Evolutionary conservation across 2,113 vertebrate genomes (phyloP), one percentile per base, ranked within the genome.

Genomic region (Ardeotis arabs): DNA sequence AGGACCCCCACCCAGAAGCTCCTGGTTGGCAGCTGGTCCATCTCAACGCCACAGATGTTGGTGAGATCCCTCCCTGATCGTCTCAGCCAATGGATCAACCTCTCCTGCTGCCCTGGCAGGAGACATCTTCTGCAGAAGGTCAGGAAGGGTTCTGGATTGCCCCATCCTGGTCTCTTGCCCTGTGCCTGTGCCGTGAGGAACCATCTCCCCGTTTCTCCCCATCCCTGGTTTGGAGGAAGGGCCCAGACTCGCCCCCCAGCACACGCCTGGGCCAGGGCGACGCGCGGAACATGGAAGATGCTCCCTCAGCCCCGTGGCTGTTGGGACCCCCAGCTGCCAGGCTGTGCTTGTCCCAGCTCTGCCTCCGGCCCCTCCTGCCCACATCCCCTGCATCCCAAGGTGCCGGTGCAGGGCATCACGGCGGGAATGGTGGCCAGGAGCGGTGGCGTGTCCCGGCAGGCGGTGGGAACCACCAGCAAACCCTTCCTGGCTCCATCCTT

Each of bases 231-330:
- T 6, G 45, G 58, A 68, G 16, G 39, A 58, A 69, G 15, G 79
- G 10, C 17, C 56, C 35, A 6, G 8, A 29, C 41, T 49, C 1
- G 1, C 7, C 4, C 17, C 16, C 14, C 1, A 0, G 53, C 39
- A 53, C 3, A 0, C 1, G 10, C 24, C 47, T 0, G 0, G n/a
- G 4, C 31, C 24, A 31, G 41, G 41, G 47, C 9, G 7, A n/a
- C 82, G 39, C 3, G 1, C 0, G 0, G 44, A 64, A 33, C 74
- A 3, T 0, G 20, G 87, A 47, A 80, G 31, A 9, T 0, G 53
- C 7, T 55, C 44, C 53, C 35, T 0, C 16, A 74, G 64, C 28
- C 45, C 84, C 0, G 14, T 1, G 39, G 19, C 69, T 62, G 9
- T 0, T 3, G 0, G 58, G 72, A 50, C 2, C 3, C 20, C 44